Evolutionary conservation across 2,797 vertebrate genomes (phyloP), one percentile per base, ranked within the genome.

Genomic region (Kryptopterus vitreolus): DNA sequence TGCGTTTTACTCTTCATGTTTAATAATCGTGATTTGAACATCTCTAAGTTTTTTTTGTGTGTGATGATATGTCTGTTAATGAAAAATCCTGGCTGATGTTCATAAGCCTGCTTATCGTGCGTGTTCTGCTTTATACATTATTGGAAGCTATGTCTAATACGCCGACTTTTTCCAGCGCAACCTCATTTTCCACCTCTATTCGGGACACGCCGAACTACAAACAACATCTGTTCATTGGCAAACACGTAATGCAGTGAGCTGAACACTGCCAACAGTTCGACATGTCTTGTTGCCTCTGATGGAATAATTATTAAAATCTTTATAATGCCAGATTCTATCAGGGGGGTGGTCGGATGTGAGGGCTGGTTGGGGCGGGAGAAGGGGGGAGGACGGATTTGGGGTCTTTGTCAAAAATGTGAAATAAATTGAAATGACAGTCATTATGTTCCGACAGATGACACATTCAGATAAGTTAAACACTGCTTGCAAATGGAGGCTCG

Each of bases 391-490:
- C n/a, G n/a, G n/a, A n/a, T n/a, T n/a, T n/a, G n/a, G 57, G 22
- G 31, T 50, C 20, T 16, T 46, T n/a, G 59, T 59, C n/a, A 46
- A 20, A 74, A 74, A 29, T 29, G 10, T 1, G 16, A 59, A 74
- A 59, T 59, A 59, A 74, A 57, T 62, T 55, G 13, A 76, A 71
- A 43, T 72, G 50, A n/a, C 29, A n/a, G 29, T 24, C 50, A 35
- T 72, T 72, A 72, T 72, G 50, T 72, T 72, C 31, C 53, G 22
- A 55, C 69, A 72, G 50, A 70, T 31, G 65, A 77, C 74, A 61
- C 69, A 70, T 46, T 57, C 55, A 55, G 48, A 58, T 9, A 26
- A 55, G 43, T 70, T 76, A 76, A 70, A 62, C 18, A 58, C 38
- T n/a, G 24, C 38, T 53, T 62, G 18, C 31, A 35, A 55, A 72